Conservation (phyloP, 2,797 vertebrate genomes). For the Hydrolagus colliei region DNA sequence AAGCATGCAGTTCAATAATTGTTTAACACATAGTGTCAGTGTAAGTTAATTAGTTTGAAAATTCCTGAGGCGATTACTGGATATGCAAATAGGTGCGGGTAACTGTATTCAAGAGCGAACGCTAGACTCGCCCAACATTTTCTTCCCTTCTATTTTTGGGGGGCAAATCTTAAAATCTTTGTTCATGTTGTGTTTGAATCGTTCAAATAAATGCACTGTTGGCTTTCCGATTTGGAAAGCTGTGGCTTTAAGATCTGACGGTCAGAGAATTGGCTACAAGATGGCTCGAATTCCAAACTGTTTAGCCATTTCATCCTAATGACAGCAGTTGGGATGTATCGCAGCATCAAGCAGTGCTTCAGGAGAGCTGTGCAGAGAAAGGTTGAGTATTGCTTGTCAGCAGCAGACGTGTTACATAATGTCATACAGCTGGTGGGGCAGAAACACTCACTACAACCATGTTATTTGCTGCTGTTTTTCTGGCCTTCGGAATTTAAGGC, state of each 20-base stretch:
- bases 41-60: constrained; percentile 16
- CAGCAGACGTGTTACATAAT: background rate
- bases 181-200: too few species aligned
- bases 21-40: background rate
- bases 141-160: too few species aligned
- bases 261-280: background rate
- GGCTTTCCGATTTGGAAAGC: background rate
- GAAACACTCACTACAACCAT: background rate
- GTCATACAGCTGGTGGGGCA: background rate
- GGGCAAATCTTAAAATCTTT: too few species aligned
- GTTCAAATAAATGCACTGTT: background rate
- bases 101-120: background rate
- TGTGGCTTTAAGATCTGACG: background rate
- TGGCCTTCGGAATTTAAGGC: background rate
- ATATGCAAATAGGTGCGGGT: background rate
- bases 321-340: background rate
- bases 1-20: background rate
- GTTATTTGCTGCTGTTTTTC: background rate
- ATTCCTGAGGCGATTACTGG: background rate
- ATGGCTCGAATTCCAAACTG: background rate
- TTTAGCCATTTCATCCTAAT: background rate
- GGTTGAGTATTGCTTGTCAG: background rate
- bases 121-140: background rate
- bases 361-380: background rate
- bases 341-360: background rate